Conservation (phyloP, 2,113 vertebrate species). For the Natator depressus region DNA sequence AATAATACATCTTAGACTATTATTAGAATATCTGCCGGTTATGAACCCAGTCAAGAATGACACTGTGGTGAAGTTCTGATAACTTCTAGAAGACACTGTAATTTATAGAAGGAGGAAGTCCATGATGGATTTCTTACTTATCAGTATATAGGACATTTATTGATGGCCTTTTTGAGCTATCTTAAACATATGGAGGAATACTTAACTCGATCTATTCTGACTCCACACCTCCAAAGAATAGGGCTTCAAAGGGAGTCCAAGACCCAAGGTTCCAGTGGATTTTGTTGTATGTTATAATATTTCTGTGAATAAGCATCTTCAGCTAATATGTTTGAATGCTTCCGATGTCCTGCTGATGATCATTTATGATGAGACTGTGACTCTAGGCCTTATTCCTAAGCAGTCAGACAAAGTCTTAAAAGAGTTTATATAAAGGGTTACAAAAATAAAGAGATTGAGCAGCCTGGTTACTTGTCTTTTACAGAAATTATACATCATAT, state of each 20-base stretch:
- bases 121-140: conserved; percentile 59
- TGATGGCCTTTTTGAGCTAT: conserved; percentile 36
- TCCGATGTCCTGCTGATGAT: not conserved
- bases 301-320: not conserved
- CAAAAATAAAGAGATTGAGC: conserved; percentile 44
- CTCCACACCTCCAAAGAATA: not conserved
- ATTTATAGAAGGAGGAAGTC: conserved; percentile 56
- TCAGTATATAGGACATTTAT: conserved; percentile 60
- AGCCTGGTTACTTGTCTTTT: conserved; percentile 38
- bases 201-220: not conserved
- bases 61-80: conserved; percentile 68
- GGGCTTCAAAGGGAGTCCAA: conserved; percentile 1
- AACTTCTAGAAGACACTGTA: conserved; percentile 60
- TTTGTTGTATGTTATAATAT: not conserved
- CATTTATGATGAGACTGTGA: not conserved
- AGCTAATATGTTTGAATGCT: not conserved
- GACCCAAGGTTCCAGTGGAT: conserved; percentile 17
- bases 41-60: conserved; percentile 67
- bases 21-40: conserved; percentile 76
- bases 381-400: not conserved
- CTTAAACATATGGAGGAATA: conserved; percentile 30
- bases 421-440: too few relatives aligned
- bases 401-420: conserved; percentile 10
- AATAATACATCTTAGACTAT: conserved; percentile 72
- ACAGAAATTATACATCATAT: conserved; percentile 33